Evolutionary conservation across 2,113 vertebrate species (phyloP), one percentile per base, ranked within the genome.

Genomic region (Scalopus aquaticus): DNA sequence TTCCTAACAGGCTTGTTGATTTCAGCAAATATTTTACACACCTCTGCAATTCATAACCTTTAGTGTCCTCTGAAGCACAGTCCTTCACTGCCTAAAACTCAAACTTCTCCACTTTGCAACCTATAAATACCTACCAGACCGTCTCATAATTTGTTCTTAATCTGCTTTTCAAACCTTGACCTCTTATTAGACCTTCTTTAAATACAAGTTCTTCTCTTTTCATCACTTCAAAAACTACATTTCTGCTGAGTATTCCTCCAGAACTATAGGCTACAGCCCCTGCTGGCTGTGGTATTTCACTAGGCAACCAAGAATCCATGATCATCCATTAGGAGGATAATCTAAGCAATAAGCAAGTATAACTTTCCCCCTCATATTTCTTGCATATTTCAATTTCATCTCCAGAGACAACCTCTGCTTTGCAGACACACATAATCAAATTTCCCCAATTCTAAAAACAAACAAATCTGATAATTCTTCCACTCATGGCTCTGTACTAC

Each of bases 381-480:
- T 70, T 86, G 64, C 15, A n/a, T 83, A 72, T 69, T 83, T 83
- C 20, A 26, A 60, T 84, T 76, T 78, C 28, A 51, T 74, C 44
- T 60, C 26, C 15, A 81, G 35, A n/a, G 15, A 82, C 16, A 17
- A 81, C 22, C 20, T 91, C 39, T 92, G 24, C 44, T 73, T 86
- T 56, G 46, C 7, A 70, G 56, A 85, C 24, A 70, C 44, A 39
- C 44, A 39, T 30, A 24, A 69, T 56, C 46, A 49, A 39, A 73
- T 76, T 93, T 88, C 19, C 35, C 30, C 49, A 77, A 30, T 85
- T 77, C 67, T 46, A 86, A 62, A 92, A 79, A 60, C 19, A 92
- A 56, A 81, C 5, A 65, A 56, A 87, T 76, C 16, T 67, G 17
- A 81, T 49, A 10, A 32, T 51, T 92, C n/a, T 82, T 62, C 42